Percentiles rank a stretch among this genome's conserved stretches.
Evolutionary conservation across 1,140 invertebrate genomes (phyloP).

Genomic region (Macrocentrus cingulum): DNA sequence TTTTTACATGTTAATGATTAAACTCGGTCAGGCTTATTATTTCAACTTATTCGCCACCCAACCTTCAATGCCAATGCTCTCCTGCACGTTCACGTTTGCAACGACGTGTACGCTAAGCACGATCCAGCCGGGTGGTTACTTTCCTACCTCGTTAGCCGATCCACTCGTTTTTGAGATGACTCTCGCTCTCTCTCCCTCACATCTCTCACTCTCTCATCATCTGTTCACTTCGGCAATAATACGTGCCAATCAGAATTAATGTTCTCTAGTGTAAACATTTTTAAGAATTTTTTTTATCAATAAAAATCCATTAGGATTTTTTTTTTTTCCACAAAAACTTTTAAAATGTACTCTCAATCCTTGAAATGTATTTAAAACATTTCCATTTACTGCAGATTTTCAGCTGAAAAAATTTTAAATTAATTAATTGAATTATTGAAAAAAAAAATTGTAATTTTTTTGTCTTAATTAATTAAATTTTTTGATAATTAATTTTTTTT

Average conservation of each 20-base stretch:
- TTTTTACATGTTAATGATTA: too few species aligned
- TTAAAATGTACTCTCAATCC: too few species aligned
- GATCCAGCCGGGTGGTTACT: slow-evolving; percentile 24
- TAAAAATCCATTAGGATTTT: slow-evolving; percentile 44
- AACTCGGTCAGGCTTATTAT: too few species aligned
- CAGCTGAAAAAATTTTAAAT: too few species aligned
- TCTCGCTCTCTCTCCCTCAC: slow-evolving; percentile 8
- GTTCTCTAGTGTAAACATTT: slow-evolving; percentile 40
- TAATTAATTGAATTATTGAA: too few species aligned
- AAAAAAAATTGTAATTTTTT: too few species aligned
- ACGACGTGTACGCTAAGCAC: slow-evolving; percentile 17
- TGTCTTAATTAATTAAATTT: too few species aligned
- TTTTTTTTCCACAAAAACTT: too few species aligned
- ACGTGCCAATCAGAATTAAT: slow-evolving; percentile 53
- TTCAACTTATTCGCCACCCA: not conserved
- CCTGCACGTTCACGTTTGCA: slow-evolving; percentile 3
- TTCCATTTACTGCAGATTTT: too few species aligned
- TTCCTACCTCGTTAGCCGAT: slow-evolving; percentile 32
- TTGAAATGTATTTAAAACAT: too few species aligned
- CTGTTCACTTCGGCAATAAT: slow-evolving; percentile 27
- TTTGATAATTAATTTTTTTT: too few species aligned
- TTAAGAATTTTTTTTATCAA: slow-evolving; percentile 37
- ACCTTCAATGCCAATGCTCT: not conserved
- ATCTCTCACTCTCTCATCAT: not conserved
- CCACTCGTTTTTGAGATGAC: slow-evolving; percentile 25